Conservation (phyloP, 2,888 invertebrate species). For the Agriotes lineatus region DNA sequence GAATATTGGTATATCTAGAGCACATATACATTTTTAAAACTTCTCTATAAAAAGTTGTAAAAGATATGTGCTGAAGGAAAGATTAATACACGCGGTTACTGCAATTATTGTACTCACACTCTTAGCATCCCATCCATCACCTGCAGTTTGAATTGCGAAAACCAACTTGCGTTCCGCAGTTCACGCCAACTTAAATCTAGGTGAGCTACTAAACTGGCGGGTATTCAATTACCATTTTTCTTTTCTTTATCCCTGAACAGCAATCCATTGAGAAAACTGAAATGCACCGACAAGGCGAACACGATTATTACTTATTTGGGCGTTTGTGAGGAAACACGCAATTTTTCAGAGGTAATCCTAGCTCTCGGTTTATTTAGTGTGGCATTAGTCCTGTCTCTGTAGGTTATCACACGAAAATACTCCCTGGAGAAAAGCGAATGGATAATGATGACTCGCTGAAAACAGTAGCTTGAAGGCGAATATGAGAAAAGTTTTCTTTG, state of each 20-base stretch:
- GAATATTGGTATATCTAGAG: no score
- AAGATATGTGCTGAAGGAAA: no score
- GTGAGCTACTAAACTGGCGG: not conserved
- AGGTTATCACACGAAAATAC: slow-evolving; percentile 39
- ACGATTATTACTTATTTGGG: not conserved
- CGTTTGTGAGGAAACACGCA: slow-evolving; percentile 20
- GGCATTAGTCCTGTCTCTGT: slow-evolving; percentile 48
- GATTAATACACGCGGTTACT: no score
- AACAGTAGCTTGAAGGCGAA: no score
- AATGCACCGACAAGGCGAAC: not conserved
- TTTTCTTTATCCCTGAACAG: slow-evolving; percentile 10
- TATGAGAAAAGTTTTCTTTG: no score
- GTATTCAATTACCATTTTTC: slow-evolving; percentile 21
- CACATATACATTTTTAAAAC: no score
- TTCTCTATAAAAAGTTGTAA: no score
- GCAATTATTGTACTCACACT: not conserved
- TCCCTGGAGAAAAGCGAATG: slow-evolving; percentile 27
- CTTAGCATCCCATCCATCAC: not conserved
- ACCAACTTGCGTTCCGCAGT: not conserved
- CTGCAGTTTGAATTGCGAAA: not conserved
- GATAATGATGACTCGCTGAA: slow-evolving; percentile 1
- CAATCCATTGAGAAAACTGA: not conserved
- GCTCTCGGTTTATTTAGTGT: slow-evolving; percentile 49
- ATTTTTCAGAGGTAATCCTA: slow-evolving; percentile 43
- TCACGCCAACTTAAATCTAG: slow-evolving; percentile 11